Percentiles rank a stretch among this genome's conserved stretches.
Conservation (phyloP, 2,113 vertebrate species). For the Meles meles region DNA sequence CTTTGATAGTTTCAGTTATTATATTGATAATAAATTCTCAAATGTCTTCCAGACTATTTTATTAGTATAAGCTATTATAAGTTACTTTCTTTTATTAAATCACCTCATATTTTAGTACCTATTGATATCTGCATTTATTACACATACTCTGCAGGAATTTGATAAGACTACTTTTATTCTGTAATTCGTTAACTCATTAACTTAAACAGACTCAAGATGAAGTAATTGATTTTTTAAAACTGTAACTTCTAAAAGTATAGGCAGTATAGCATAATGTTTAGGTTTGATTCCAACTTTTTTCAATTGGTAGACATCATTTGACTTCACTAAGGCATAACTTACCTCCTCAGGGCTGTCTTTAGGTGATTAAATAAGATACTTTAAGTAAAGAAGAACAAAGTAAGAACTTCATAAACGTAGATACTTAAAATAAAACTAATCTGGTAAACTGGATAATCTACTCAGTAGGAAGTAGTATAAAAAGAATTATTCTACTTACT, state of each 20-base stretch:
- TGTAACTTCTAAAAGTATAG: background rate
- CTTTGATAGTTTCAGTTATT: background rate
- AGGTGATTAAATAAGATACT: background rate
- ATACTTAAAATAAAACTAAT: slow-evolving; percentile 9
- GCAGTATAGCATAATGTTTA: background rate
- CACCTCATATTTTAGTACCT: background rate
- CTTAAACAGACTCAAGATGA: background rate
- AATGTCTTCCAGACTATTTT: background rate
- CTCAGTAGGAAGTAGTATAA: background rate
- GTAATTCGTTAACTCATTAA: slow-evolving; percentile 2
- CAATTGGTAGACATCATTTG: background rate
- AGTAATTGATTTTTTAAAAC: background rate
- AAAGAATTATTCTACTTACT: slow-evolving; percentile 31
- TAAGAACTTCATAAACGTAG: background rate
- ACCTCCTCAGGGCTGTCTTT: background rate
- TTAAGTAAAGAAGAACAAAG: background rate
- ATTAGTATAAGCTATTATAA: background rate
- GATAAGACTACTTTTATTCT: background rate
- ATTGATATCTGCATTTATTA: background rate
- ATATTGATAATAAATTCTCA: background rate
- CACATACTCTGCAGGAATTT: background rate
- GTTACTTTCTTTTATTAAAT: background rate
- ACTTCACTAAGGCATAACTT: background rate
- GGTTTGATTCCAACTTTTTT: background rate
- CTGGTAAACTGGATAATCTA: background rate